These are phyloP conservation scores for Thereuonema tuberculata DNA, from an alignment of 1,140 invertebrate species.

Conservation along the genomic window DNA sequence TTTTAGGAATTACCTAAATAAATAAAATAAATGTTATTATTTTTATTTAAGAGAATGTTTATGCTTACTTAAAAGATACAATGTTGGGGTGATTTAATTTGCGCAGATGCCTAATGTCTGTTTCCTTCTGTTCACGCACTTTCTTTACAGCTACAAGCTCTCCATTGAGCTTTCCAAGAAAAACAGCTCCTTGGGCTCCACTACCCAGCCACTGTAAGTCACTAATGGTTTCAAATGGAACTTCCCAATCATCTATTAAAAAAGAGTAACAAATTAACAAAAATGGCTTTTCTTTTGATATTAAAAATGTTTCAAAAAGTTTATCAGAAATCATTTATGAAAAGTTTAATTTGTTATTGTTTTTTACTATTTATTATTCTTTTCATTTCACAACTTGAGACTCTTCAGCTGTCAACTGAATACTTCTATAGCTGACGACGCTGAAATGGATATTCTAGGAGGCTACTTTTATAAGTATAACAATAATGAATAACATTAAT, in stretches of 20 bases:
- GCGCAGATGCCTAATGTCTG: conserved; percentile 82
- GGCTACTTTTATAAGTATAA: too few relatives aligned
- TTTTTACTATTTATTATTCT: too few relatives aligned
- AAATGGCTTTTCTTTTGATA: too few relatives aligned
- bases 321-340: not conserved
- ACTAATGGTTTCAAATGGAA: conserved; percentile 81
- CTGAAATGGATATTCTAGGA: too few relatives aligned
- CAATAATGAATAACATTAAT: too few relatives aligned
- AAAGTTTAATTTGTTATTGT: not conserved
- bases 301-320: too few relatives aligned
- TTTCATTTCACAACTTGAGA: too few relatives aligned
- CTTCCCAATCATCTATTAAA: conserved; percentile 70
- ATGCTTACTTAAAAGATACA: conserved; percentile 79
- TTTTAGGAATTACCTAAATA: too few relatives aligned
- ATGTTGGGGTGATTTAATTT: conserved; percentile 95
- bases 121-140: conserved; percentile 81
- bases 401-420: too few relatives aligned
- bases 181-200: conserved; percentile 92
- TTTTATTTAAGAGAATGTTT: too few relatives aligned
- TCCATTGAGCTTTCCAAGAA: conserved; percentile 67
- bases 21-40: too few relatives aligned
- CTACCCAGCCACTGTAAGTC: conserved; percentile 86
- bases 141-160: conserved; percentile 93
- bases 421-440: too few relatives aligned
- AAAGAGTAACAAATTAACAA: not conserved